Percentiles rank a stretch among this genome's conserved stretches.
These are phyloP conservation scores for Hydroisotoma schaefferi DNA, from an alignment of 2,888 invertebrate genomes.

Conservation along the genomic window DNA sequence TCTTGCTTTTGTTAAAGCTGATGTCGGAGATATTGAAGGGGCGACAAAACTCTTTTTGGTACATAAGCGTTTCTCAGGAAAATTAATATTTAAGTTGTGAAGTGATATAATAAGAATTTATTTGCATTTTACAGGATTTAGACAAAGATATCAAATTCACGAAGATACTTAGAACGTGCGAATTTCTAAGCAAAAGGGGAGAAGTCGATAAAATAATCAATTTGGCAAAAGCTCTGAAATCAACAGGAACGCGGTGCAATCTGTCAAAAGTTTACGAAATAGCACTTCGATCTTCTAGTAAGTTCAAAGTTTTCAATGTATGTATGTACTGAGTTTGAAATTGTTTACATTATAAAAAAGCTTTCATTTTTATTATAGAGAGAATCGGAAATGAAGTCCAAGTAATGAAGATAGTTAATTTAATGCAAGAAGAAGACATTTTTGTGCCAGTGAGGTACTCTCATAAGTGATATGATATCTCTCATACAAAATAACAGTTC, in stretches of 20 bases:
- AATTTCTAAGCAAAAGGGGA: constrained; percentile 21
- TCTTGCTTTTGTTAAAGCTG: constrained; percentile 27
- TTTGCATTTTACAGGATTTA: constrained; percentile 21
- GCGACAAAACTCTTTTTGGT: constrained; percentile 28
- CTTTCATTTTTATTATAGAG: too few species aligned
- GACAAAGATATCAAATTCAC: constrained; percentile 18
- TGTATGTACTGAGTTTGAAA: too few species aligned
- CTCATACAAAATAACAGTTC: too few species aligned
- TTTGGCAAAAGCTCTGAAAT: constrained; percentile 24
- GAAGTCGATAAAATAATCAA: constrained; percentile 29
- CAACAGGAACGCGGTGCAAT: constrained; percentile 24
- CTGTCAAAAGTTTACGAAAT: constrained; percentile 20
- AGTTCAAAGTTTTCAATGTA: constrained; percentile 9
- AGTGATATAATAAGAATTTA: not conserved
- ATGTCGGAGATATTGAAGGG: constrained; percentile 32
- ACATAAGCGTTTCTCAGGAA: not conserved
- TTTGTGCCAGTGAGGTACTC: too few species aligned
- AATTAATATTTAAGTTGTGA: not conserved
- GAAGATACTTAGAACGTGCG: constrained; percentile 20
- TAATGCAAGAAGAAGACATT: too few species aligned
- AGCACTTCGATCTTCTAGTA: constrained; percentile 23
- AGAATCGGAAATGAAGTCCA: too few species aligned
- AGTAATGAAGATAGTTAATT: too few species aligned
- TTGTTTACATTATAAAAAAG: too few species aligned
- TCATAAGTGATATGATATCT: too few species aligned